Conservation (phyloP, 2,888 invertebrate species). For the Drosophila kokeensis region DNA sequence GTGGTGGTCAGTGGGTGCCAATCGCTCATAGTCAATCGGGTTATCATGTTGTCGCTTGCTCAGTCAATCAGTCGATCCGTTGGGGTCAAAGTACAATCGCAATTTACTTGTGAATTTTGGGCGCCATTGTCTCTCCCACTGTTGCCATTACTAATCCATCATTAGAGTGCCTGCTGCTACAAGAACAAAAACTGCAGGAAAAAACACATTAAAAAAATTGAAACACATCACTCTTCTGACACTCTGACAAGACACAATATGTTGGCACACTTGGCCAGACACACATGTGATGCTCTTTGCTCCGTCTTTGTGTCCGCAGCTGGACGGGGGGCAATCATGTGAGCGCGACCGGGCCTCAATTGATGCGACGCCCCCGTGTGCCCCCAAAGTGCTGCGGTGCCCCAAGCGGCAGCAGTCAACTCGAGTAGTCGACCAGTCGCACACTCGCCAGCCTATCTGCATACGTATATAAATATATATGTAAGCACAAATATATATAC, state of each 20-base stretch:
- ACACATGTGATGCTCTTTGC: constrained; percentile 16
- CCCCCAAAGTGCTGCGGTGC: not conserved
- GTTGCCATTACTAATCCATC: constrained; percentile 42
- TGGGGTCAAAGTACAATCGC: not conserved
- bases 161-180: constrained; percentile 22
- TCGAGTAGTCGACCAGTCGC: not conserved
- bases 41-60: not conserved
- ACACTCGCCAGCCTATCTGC: constrained; percentile 51
- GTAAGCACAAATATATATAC: constrained; percentile 20
- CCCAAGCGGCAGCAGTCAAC: constrained; percentile 28
- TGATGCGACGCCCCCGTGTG: constrained; percentile 33
- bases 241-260: constrained; percentile 68
- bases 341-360: constrained; percentile 46
- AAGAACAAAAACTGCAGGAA: constrained; percentile 16
- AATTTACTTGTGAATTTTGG: constrained; percentile 14
- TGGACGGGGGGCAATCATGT: constrained; percentile 52
- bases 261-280: constrained; percentile 36
- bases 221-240: constrained; percentile 74
- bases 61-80: not conserved
- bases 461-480: constrained; percentile 31
- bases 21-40: constrained; percentile 16
- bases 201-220: constrained; percentile 49
- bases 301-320: constrained; percentile 43
- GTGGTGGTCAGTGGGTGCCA: constrained; percentile 9
- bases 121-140: constrained; percentile 1